These are phyloP conservation scores for Rhea pennata DNA, from an alignment of 2,113 vertebrate species.

Conservation along the genomic window DNA sequence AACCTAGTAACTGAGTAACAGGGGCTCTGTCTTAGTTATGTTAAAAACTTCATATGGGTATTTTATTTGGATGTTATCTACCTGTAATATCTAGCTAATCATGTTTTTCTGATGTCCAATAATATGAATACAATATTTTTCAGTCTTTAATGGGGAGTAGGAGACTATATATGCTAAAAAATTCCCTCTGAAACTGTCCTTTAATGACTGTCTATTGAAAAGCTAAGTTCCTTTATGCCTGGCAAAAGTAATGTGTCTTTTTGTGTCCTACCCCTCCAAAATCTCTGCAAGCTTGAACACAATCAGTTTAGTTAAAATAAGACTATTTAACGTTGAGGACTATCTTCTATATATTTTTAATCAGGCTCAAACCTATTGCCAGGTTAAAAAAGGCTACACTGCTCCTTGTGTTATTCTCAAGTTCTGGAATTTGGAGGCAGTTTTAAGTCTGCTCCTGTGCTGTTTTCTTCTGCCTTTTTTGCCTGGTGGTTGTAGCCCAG, in stretches of 20 bases:
- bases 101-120: constrained; percentile 1
- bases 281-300: constrained; percentile 9
- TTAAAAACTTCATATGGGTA: neutral
- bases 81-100: constrained; percentile 14
- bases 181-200: neutral
- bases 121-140: neutral
- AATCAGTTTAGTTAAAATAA: neutral
- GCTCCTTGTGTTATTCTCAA: constrained; percentile 7
- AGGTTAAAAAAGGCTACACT: neutral
- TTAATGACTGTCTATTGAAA: neutral
- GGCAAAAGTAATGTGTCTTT: neutral
- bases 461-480: constrained; percentile 34
- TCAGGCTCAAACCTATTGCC: neutral
- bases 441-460: neutral
- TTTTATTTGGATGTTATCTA: constrained; percentile 11
- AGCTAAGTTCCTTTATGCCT: neutral
- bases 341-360: neutral
- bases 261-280: neutral
- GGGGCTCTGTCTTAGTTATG: constrained; percentile 30
- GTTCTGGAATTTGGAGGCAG: constrained; percentile 4
- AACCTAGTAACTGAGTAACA: constrained; percentile 14
- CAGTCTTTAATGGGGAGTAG: neutral
- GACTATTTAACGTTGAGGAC: neutral
- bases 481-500: neutral
- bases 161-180: constrained; percentile 28